Conservation (phyloP, 2,113 vertebrate species). For the Gadus macrocephalus region DNA sequence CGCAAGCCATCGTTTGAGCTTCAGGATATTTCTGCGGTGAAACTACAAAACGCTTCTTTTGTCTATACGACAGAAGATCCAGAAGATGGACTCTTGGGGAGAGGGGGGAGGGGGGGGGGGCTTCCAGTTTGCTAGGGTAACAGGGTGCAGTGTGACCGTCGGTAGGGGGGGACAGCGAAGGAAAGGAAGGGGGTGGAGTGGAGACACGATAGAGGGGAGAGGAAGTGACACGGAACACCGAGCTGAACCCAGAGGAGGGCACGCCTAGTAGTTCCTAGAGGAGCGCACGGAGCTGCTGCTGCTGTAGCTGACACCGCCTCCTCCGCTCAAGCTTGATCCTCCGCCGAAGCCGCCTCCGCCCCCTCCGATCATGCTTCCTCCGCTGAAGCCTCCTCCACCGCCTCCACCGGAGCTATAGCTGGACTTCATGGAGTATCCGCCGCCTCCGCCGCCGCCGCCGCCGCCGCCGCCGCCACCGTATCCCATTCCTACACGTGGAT, state of each 20-base stretch:
- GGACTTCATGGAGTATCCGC: background rate
- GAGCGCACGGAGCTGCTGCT: background rate
- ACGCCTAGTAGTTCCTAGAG: conserved; percentile 10
- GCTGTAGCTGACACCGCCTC: background rate
- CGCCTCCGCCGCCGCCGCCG: background rate
- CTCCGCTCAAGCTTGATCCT: background rate
- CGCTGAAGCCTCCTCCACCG: conserved; percentile 9
- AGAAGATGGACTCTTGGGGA: conserved; percentile 43
- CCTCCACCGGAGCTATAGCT: background rate
- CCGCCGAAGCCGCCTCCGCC: background rate
- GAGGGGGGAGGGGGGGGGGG: conserved; percentile 13
- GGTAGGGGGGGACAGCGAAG: background rate
- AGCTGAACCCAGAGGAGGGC: background rate
- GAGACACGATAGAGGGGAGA: conserved; percentile 13
- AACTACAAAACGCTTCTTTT: conserved; percentile 45
- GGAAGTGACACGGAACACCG: conserved; percentile 17
- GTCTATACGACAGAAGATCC: conserved; percentile 46
- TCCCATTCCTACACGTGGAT: conserved; percentile 20
- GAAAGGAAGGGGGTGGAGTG: background rate
- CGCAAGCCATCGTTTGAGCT: conserved; percentile 24
- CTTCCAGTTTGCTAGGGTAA: background rate
- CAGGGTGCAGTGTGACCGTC: background rate
- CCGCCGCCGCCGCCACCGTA: conserved; percentile 12
- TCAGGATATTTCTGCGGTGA: conserved; percentile 34
- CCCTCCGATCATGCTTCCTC: background rate